Evolutionary conservation across 2,113 vertebrate genomes (phyloP).

Genomic region (Sceloporus tristichus): DNA sequence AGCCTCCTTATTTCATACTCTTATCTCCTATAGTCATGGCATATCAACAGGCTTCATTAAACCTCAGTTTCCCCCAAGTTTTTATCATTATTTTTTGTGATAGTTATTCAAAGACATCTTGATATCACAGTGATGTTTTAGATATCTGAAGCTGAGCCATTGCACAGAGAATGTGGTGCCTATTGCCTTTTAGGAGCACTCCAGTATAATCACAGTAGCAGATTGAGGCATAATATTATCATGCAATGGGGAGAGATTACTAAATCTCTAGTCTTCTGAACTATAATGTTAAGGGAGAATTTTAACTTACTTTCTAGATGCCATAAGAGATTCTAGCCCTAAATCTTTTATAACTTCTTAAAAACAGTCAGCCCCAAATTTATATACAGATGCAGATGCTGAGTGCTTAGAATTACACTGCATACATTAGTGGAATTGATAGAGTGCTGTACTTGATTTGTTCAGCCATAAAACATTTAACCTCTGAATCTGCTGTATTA

Average conservation of each 20-base stretch:
- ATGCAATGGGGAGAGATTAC: not conserved
- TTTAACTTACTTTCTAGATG: conserved; percentile 20
- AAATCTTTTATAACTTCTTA: conserved; percentile 10
- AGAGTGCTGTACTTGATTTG: not conserved
- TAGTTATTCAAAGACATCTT: not conserved
- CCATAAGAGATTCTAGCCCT: not conserved
- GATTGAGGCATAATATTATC: not conserved
- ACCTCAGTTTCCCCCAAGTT: not conserved
- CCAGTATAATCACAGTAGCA: not conserved
- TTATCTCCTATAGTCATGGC: not conserved
- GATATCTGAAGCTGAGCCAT: not conserved
- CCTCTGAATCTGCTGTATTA: conserved; percentile 5
- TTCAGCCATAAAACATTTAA: conserved; percentile 13
- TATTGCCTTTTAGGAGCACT: not conserved
- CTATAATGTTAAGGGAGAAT: not conserved
- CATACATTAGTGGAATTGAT: not conserved
- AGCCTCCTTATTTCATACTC: not conserved
- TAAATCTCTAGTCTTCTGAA: not conserved
- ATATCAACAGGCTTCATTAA: not conserved
- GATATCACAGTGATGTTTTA: not conserved
- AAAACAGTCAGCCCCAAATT: not conserved
- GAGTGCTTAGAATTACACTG: conserved; percentile 15
- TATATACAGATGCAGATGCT: conserved; percentile 3
- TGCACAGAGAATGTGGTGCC: not conserved
- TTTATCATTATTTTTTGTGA: not conserved